Evolutionary conservation across 2,888 invertebrate species (phyloP).

Genomic region (Linyphia triangularis): DNA sequence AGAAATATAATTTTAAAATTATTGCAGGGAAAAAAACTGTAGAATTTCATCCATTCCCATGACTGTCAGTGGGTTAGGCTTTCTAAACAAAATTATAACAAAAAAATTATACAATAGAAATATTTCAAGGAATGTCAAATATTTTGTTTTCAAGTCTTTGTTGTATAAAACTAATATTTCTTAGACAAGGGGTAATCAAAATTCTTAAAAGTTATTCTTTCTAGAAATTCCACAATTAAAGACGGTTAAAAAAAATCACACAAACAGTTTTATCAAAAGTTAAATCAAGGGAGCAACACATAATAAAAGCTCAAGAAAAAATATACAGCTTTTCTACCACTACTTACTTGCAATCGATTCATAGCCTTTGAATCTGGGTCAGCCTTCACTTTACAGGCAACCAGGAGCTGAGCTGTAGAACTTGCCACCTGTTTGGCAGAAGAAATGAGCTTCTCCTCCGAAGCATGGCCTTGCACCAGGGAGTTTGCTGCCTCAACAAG

Average conservation of each 20-base stretch:
- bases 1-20: no score
- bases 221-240: background rate
- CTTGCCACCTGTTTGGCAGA: slow-evolving; percentile 94
- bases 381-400: slow-evolving; percentile 99
- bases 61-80: no score
- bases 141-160: no score
- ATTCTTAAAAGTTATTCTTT: background rate
- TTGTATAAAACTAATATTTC: no score
- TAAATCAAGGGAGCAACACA: background rate
- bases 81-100: no score
- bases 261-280: background rate
- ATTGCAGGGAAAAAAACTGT: no score
- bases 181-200: background rate
- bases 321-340: background rate
- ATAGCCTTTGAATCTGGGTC: slow-evolving; percentile 97
- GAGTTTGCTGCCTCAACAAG: slow-evolving; percentile 98
- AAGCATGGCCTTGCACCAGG: slow-evolving; percentile 93
- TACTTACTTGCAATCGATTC: slow-evolving; percentile 86
- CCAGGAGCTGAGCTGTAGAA: slow-evolving; percentile 96
- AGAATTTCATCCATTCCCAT: no score
- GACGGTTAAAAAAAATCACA: background rate
- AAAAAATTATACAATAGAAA: no score
- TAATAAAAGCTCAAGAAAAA: background rate
- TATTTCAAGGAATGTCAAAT: no score
- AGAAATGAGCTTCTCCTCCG: slow-evolving; percentile 97